Base-by-base conservation (phyloP, 2,113 vertebrate species). In the Oreotrochilus melanogaster region DNA sequence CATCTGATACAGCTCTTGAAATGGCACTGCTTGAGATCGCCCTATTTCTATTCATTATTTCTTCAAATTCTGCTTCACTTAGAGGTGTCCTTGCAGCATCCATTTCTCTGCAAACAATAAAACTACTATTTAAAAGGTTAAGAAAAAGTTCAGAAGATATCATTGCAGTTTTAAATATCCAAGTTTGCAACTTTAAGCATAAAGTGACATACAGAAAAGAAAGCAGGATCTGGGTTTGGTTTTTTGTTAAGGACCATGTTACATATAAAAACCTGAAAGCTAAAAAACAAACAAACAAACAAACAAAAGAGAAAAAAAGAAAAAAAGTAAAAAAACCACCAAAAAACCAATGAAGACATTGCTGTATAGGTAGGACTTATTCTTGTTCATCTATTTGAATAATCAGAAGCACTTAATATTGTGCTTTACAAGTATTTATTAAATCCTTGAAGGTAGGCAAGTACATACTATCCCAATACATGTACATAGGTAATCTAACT, bases 21-120 rank as follows among this genome's bases (percentile, higher is more conserved):
- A 99, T 99, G 90, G 99, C 99, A 95, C 99, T 99, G 97, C 99
- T 99, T 96, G 99, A 99, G 95, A 99, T 99, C 10, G 99, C 99
- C 92, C 99, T 97, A 97, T 99, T 99, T 89, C 99, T 98, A 97
- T 99, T 99, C 99, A 99, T 99, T 89, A 99, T 99, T 98, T 99
- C 99, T 98, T 99, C 99, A 98, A 99, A 99, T 97, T 99, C 99
- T 47, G 99, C 99, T 98, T 99, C 99, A 84, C 99, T 99, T 94
- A 99, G 94, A 88, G 99, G 99, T 16, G 99, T 98, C 92, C 99
- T 98, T 43, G 99, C 98, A 65, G 99, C 98, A 96, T 99, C 99
- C 99, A 99, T 99, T 89, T 99, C 99, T 97, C 99, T 99, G 88
- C 45, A 96, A 98, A 47, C 95, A 97, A 96, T 86, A 88, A 95